These are phyloP conservation scores for Octopus bimaculoides DNA, from an alignment of 1,140 invertebrate genomes.

Conservation along the genomic window DNA sequence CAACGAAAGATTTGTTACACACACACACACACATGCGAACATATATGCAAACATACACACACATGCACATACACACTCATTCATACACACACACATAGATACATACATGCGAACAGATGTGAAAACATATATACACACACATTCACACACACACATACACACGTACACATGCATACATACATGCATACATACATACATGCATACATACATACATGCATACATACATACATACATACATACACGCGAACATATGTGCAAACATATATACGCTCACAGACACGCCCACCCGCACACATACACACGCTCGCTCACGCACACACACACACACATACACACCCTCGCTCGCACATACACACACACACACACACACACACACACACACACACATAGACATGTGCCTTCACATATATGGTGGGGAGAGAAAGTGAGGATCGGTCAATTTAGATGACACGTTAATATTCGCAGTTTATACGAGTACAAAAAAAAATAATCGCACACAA, in stretches of 20 bases:
- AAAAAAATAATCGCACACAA: not conserved
- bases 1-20: not conserved
- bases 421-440: too few relatives aligned
- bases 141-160: constrained; percentile 18
- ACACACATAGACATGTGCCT: not conserved
- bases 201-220: constrained; percentile 23
- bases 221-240: constrained; percentile 26
- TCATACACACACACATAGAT: not conserved
- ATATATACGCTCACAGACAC: not conserved
- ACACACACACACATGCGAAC: not conserved
- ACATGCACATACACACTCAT: not conserved
- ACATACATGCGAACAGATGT: not conserved
- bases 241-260: not conserved
- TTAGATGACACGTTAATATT: too few relatives aligned
- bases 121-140: not conserved
- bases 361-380: not conserved
- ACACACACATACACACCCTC: not conserved
- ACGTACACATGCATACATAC: constrained; percentile 17
- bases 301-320: not conserved
- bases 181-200: constrained; percentile 22
- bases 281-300: not conserved
- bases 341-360: not conserved
- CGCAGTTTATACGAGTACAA: too few relatives aligned
- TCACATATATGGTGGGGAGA: too few relatives aligned
- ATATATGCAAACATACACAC: not conserved